Conservation (phyloP, 2,888 invertebrate genomes). For the Eupeodes latifasciatus region DNA sequence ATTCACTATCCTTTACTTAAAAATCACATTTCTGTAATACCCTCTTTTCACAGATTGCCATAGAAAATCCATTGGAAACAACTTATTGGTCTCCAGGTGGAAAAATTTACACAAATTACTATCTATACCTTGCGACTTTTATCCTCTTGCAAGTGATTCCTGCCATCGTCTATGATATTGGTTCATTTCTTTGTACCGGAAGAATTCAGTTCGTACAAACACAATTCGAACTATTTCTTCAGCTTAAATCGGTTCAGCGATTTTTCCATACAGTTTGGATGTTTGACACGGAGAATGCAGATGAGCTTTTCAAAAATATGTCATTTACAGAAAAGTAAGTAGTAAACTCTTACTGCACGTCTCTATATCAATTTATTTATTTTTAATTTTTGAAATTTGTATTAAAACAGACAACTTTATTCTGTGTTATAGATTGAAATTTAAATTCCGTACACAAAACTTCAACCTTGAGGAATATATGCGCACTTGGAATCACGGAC, state of each 20-base stretch:
- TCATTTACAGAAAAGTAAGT: slow-evolving; percentile 69
- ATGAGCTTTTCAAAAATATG: slow-evolving; percentile 56
- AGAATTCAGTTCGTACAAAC: slow-evolving; percentile 48
- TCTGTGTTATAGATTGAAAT: slow-evolving; percentile 48
- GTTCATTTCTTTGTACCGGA: slow-evolving; percentile 53
- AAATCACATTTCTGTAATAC: background rate
- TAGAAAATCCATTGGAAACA: slow-evolving; percentile 65
- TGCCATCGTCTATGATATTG: slow-evolving; percentile 51
- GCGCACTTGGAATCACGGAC: slow-evolving; percentile 68
- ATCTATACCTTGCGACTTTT: slow-evolving; percentile 43
- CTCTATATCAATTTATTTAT: too few species aligned
- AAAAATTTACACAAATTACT: slow-evolving; percentile 52
- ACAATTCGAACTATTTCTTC: slow-evolving; percentile 55
- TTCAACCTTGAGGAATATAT: slow-evolving; percentile 68
- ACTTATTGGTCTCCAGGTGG: slow-evolving; percentile 66
- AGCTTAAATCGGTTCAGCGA: slow-evolving; percentile 40
- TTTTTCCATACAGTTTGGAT: slow-evolving; percentile 65
- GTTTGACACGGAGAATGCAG: slow-evolving; percentile 69
- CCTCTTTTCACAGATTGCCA: slow-evolving; percentile 48
- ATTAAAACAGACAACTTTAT: background rate
- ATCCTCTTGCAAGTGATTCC: slow-evolving; percentile 61
- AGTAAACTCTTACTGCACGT: background rate
- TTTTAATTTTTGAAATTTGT: background rate
- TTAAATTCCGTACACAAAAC: slow-evolving; percentile 64
- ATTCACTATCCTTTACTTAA: background rate